Base-by-base conservation (phyloP, 1,140 invertebrate genomes). In the Agraylea sexmaculata region DNA sequence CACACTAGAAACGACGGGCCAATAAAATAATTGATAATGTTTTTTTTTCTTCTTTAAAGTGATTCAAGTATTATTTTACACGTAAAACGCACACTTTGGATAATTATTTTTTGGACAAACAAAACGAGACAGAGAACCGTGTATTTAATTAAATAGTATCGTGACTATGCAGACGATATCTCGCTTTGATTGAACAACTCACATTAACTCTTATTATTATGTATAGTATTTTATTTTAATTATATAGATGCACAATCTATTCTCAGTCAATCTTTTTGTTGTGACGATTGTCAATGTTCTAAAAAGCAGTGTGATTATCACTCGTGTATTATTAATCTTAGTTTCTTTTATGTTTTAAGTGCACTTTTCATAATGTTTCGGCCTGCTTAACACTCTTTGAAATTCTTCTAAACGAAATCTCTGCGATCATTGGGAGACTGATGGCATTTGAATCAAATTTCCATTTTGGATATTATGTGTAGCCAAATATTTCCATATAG, bases 1-100 rank as follows among this genome's bases (percentile, higher is more conserved):
- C 63, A 64, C 60, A 60, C 51, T 66, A 68, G 62, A 59, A 53
- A 66, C 64, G 63, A 62, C 59, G 63, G 66, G 66, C 65, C 65
- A 68, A 68, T 66, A 66, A 64, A 63, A 56, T 63, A 59, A 56
- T 57, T 60, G 54, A 50, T 56, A n/a, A n/a, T n/a, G n/a, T n/a
- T n/a, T n/a, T n/a, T n/a, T n/a, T n/a, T n/a, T n/a, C n/a, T n/a
- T n/a, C n/a, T 47, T 48, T 49, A 42, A 46, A 40, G 42, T 13
- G 37, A 42, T 43, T 39, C 34, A 41, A 49, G 47, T 49, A 49
- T 49, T 49, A 49, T 49, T 49, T 41, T 49, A 38, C 36, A 22
- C 36, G 38, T 35, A 42, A 46, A 34, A 25, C 40, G 43, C 33
- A 41, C 41, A 43, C 47, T 49, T 41, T 46, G 22, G 35, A 23